Evolutionary conservation across 1,140 invertebrate genomes (phyloP).

Genomic region (Atopsyche davidsoni): DNA sequence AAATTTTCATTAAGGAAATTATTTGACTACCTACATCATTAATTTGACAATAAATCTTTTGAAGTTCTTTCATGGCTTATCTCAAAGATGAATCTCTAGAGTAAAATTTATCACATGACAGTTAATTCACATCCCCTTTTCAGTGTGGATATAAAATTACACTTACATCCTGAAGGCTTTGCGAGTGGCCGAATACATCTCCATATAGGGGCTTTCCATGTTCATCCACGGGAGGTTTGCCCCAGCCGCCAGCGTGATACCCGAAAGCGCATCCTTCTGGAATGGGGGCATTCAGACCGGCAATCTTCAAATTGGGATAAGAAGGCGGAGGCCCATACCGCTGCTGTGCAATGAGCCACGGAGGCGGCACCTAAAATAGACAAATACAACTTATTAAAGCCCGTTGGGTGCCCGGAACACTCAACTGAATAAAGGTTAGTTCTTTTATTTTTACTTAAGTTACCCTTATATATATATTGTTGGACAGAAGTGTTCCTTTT

Average conservation of each 20-base stretch:
- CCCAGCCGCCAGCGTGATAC: slow-evolving; percentile 98
- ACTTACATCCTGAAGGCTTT: slow-evolving; percentile 56
- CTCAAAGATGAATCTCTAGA: too few species aligned
- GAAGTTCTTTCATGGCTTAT: neutral
- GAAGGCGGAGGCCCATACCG: slow-evolving; percentile 98
- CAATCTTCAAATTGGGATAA: slow-evolving; percentile 98
- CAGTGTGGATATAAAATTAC: neutral
- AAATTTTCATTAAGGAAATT: too few species aligned
- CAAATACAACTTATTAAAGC: too few species aligned
- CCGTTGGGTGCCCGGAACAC: too few species aligned
- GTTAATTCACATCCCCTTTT: neutral
- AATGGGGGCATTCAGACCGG: slow-evolving; percentile 88
- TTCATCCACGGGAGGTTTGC: slow-evolving; percentile 99
- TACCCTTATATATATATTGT: neutral
- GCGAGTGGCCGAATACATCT: slow-evolving; percentile 89
- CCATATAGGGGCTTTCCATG: slow-evolving; percentile 96
- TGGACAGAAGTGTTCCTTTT: too few species aligned
- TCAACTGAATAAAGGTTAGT: neutral
- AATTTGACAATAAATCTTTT: too few species aligned
- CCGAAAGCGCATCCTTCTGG: slow-evolving; percentile 97
- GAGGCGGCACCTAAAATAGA: slow-evolving; percentile 71
- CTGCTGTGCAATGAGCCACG: slow-evolving; percentile 99
- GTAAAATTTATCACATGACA: too few species aligned
- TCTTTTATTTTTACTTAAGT: neutral
- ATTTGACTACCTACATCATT: too few species aligned